Evolutionary conservation across 2,113 vertebrate genomes (phyloP).

Genomic region (Rana temporaria): DNA sequence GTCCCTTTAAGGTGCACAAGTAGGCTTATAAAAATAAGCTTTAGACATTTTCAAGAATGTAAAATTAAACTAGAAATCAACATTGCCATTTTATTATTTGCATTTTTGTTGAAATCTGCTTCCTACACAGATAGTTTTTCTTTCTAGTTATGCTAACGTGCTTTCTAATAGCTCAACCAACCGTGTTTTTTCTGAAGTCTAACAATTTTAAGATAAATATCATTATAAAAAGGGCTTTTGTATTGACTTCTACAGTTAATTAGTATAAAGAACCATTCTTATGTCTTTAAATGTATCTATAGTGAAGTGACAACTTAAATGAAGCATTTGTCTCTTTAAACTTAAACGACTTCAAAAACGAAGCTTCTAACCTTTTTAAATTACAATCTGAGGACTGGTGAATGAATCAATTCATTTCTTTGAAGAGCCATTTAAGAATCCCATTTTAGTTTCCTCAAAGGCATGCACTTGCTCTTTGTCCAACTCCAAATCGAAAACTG

Average conservation of each 20-base stretch:
- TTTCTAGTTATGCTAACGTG: slow-evolving; percentile 10
- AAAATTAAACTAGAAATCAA: too few relatives aligned
- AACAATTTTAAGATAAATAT: slow-evolving; percentile 41
- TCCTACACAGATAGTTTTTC: not conserved
- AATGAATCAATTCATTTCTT: slow-evolving; percentile 61
- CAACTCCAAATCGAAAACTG: slow-evolving; percentile 50
- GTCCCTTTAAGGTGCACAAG: too few relatives aligned
- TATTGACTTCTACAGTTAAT: slow-evolving; percentile 55
- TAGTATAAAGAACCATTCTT: slow-evolving; percentile 55
- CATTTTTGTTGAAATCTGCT: not conserved
- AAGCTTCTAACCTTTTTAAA: slow-evolving; percentile 53
- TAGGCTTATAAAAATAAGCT: too few relatives aligned
- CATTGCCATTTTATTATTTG: too few relatives aligned
- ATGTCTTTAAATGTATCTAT: slow-evolving; percentile 62
- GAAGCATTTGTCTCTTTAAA: slow-evolving; percentile 61
- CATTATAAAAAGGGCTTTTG: slow-evolving; percentile 57
- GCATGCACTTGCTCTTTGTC: slow-evolving; percentile 47
- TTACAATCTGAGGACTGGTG: slow-evolving; percentile 38
- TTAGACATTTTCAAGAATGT: too few relatives aligned
- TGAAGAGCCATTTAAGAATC: slow-evolving; percentile 34
- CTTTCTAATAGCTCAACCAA: slow-evolving; percentile 31
- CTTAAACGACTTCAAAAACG: slow-evolving; percentile 57
- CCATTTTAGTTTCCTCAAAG: slow-evolving; percentile 42
- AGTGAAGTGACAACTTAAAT: slow-evolving; percentile 60
- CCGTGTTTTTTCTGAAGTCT: slow-evolving; percentile 5